phyloP scores from a whole-genome alignment of 2,888 invertebrate genomes.

The Xestia ashworthii region DNA sequence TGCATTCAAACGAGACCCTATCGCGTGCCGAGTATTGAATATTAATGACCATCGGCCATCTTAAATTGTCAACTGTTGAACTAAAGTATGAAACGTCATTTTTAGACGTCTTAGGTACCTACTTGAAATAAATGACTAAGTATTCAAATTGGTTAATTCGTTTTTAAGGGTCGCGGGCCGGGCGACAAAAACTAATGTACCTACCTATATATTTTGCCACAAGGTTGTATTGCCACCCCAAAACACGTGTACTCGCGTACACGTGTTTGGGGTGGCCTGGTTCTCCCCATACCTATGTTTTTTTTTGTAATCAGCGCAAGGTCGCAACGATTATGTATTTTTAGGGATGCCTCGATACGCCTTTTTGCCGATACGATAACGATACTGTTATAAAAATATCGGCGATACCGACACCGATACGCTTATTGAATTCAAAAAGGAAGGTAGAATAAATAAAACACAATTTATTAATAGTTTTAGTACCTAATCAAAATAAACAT shows the following conservation, averaged over 20 bases:
- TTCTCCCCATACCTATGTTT: neutral
- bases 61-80: constrained; percentile 27
- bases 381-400: too few relatives aligned
- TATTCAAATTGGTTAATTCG: neutral
- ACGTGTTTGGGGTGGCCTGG: too few relatives aligned
- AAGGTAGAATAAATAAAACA: too few relatives aligned
- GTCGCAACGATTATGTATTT: neutral
- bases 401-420: too few relatives aligned
- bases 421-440: too few relatives aligned
- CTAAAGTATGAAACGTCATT: constrained; percentile 32
- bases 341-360: too few relatives aligned
- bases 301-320: neutral
- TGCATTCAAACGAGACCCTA: constrained; percentile 51
- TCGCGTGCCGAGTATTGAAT: constrained; percentile 55
- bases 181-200: neutral
- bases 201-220: neutral
- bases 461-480: too few relatives aligned
- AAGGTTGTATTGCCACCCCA: neutral
- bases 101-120: constrained; percentile 40
- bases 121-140: neutral
- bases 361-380: too few relatives aligned
- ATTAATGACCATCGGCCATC: constrained; percentile 51
- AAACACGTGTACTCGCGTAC: neutral
- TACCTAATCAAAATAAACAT: too few relatives aligned
- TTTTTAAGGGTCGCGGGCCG: too few relatives aligned